Evolutionary conservation across 2,888 invertebrate genomes (phyloP).

Genomic region (Oegoconia quadripuncta): DNA sequence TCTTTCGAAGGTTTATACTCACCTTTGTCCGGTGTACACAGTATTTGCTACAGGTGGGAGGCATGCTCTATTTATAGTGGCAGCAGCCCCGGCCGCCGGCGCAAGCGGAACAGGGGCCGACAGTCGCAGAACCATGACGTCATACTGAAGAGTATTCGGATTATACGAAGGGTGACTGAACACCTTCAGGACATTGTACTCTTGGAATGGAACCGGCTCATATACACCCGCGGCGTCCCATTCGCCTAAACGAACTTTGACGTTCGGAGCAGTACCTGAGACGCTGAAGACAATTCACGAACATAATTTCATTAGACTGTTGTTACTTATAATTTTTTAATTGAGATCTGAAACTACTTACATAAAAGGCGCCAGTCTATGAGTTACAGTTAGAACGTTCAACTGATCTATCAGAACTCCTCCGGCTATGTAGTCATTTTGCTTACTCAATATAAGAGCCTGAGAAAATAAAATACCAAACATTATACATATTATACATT

Average conservation of each 20-base stretch:
- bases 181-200: constrained; percentile 78
- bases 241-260: constrained; percentile 86
- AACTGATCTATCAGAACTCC: constrained; percentile 84
- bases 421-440: constrained; percentile 84
- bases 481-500: background rate
- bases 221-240: constrained; percentile 84
- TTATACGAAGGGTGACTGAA: constrained; percentile 84
- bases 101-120: constrained; percentile 75
- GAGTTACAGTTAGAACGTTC: constrained; percentile 86
- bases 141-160: constrained; percentile 85
- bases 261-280: constrained; percentile 67
- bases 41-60: constrained; percentile 65
- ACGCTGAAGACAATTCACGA: constrained; percentile 34
- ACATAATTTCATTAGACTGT: background rate
- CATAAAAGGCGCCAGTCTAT: constrained; percentile 81
- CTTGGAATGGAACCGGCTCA: constrained; percentile 83
- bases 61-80: constrained; percentile 82
- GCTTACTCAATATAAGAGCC: constrained; percentile 77
- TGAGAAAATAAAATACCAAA: constrained; percentile 36
- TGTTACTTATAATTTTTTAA: background rate
- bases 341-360: constrained; percentile 48
- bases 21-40: constrained; percentile 72
- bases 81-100: constrained; percentile 59
- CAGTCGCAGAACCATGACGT: constrained; percentile 89
- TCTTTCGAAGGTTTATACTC: too few relatives aligned